A percentile compares a stretch with the other conserved stretches of the same genome.
phyloP scores from a whole-genome alignment of 2,113 vertebrate species.

The Toxotes jaculatrix region DNA sequence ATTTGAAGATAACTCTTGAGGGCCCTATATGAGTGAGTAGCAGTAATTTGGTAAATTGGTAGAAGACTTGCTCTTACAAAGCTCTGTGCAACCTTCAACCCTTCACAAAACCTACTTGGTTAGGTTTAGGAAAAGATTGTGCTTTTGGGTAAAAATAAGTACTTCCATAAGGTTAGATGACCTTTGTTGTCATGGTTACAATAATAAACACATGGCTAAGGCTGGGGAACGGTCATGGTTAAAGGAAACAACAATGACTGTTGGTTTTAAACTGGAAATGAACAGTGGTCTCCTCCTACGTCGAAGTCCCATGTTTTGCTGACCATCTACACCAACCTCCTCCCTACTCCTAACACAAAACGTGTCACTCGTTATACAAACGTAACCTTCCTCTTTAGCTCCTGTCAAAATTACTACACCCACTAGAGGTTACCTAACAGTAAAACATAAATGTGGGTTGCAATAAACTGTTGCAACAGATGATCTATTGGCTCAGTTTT shows the following conservation, averaged over 20 bases:
- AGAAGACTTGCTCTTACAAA: slow-evolving; percentile 14
- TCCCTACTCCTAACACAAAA: neutral
- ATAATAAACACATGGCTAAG: too few relatives aligned
- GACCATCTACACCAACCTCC: neutral
- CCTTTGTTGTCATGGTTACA: neutral
- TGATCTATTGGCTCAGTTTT: neutral
- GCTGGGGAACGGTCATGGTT: too few relatives aligned
- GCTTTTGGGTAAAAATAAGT: too few relatives aligned
- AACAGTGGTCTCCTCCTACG: neutral
- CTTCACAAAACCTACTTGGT: neutral
- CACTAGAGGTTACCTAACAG: neutral
- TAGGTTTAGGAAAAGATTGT: too few relatives aligned
- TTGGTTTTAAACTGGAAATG: neutral
- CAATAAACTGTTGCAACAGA: neutral
- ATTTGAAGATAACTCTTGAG: slow-evolving; percentile 31
- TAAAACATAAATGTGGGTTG: neutral
- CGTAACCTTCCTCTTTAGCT: neutral
- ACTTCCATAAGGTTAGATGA: too few relatives aligned
- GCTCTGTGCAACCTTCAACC: slow-evolving; percentile 3
- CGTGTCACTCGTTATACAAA: neutral
- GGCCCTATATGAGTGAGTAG: slow-evolving; percentile 27
- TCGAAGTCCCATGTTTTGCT: neutral
- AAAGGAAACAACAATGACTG: too few relatives aligned
- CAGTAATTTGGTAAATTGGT: slow-evolving; percentile 36
- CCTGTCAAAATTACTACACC: neutral